Conservation (phyloP, 2,113 vertebrate genomes). For the Elephantulus edwardii region DNA sequence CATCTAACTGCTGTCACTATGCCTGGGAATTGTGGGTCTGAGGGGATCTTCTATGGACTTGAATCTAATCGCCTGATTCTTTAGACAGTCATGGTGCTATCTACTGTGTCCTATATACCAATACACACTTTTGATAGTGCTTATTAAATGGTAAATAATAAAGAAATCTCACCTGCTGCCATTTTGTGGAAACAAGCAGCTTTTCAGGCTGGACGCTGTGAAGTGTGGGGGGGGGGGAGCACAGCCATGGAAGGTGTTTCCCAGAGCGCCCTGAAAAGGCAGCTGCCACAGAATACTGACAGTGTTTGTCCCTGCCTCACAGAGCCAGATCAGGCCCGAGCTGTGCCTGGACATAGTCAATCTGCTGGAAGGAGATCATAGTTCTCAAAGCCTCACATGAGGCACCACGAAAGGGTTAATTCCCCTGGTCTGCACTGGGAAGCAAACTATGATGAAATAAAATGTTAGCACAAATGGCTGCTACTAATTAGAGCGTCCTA, state of each 20-base stretch:
- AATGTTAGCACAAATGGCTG: background rate
- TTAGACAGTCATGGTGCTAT: background rate
- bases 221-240: background rate
- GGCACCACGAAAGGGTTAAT: background rate
- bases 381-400: background rate
- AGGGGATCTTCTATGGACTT: background rate
- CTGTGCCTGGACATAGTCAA: background rate
- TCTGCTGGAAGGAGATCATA: background rate
- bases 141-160: constrained; percentile 38
- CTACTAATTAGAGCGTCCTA: background rate
- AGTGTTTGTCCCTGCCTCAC: background rate
- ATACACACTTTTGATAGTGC: background rate
- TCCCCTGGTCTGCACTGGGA: background rate
- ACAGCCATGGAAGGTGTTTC: background rate
- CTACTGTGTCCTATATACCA: constrained; percentile 18
- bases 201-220: background rate
- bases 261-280: background rate
- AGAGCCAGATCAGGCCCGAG: background rate
- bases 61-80: background rate
- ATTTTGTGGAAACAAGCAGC: constrained; percentile 32
- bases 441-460: background rate
- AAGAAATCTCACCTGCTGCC: constrained; percentile 32
- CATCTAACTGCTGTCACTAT: background rate
- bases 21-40: background rate
- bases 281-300: background rate